phyloP scores from a whole-genome alignment of 2,113 vertebrate genomes.

The Montifringilla adamsi region DNA sequence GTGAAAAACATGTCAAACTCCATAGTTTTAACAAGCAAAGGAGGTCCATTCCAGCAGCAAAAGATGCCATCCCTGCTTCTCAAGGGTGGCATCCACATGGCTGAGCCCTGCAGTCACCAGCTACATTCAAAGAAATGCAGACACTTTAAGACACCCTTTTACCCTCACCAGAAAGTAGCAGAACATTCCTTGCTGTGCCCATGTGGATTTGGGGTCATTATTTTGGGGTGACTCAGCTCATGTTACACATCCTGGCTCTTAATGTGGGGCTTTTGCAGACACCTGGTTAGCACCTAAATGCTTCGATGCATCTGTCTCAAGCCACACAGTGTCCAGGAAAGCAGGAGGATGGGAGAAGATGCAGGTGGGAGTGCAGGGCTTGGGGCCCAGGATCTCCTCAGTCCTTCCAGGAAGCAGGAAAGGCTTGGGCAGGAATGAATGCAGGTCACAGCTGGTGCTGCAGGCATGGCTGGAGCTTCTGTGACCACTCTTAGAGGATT shows the following conservation, averaged over 20 bases:
- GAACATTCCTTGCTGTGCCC: neutral
- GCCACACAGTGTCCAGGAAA: neutral
- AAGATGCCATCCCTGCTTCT: neutral
- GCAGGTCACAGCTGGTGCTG: neutral
- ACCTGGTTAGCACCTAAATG: neutral
- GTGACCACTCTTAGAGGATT: neutral
- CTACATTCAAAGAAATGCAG: neutral
- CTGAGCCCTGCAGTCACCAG: neutral
- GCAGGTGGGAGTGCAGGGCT: neutral
- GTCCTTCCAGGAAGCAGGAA: neutral
- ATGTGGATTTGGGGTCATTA: neutral
- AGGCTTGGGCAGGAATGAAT: neutral
- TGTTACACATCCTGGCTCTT: neutral
- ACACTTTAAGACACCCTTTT: neutral
- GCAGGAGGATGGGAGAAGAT: neutral
- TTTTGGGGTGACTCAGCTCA: neutral
- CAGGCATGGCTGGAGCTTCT: neutral
- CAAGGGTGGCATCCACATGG: neutral
- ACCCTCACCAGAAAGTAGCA: neutral
- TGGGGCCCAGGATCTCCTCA: neutral
- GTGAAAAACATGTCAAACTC: neutral
- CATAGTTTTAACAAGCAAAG: neutral
- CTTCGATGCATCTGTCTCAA: neutral
- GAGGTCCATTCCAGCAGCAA: neutral
- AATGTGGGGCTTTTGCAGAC: neutral